A percentile compares a stretch with the other conserved stretches of the same genome.
These are phyloP conservation scores for Mesembrinibis cayennensis DNA, from an alignment of 2,113 vertebrate species.

Conservation along the genomic window DNA sequence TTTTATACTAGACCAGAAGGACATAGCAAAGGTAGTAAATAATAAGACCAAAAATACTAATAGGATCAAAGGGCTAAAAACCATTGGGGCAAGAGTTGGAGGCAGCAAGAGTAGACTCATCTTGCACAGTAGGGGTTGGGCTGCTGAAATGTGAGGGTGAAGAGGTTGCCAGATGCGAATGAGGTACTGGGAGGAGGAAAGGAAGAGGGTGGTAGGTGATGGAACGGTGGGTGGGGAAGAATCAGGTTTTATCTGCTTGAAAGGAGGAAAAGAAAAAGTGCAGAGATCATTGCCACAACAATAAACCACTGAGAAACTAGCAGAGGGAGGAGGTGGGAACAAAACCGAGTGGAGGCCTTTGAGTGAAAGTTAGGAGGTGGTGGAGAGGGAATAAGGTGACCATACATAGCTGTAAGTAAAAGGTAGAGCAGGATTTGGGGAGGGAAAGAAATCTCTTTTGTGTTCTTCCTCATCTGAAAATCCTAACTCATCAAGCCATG, in stretches of 20 bases:
- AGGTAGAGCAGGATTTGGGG: background rate
- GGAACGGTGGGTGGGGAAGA: background rate
- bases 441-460: background rate
- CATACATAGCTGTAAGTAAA: background rate
- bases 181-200: background rate
- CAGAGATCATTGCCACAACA: background rate
- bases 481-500: background rate
- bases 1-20: background rate
- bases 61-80: background rate
- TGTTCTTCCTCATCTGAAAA: background rate
- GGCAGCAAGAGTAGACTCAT: background rate
- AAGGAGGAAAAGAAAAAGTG: background rate
- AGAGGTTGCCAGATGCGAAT: background rate
- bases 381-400: background rate
- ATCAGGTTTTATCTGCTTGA: conserved; percentile 5
- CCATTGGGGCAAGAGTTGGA: background rate
- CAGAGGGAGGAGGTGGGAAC: background rate
- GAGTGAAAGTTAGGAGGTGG: background rate
- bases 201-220: background rate
- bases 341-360: background rate
- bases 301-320: background rate
- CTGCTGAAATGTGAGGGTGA: background rate
- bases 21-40: background rate
- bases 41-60: background rate
- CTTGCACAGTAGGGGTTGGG: background rate